These are phyloP conservation scores for Diachrysia chrysitis DNA, from an alignment of 2,888 invertebrate species.

Conservation along the genomic window DNA sequence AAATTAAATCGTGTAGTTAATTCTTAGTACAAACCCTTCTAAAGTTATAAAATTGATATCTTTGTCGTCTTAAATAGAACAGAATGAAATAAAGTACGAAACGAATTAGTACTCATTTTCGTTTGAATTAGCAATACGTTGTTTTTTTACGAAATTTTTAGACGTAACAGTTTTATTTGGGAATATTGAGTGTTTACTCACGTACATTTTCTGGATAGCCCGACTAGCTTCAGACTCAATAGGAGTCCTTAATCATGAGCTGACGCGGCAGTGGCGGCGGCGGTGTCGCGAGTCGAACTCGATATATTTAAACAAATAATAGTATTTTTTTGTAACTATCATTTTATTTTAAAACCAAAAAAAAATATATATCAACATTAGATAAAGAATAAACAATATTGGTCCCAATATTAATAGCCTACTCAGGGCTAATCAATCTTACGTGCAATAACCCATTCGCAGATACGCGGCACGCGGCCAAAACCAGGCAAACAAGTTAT, in stretches of 20 bases:
- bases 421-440: background rate
- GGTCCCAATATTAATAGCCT: background rate
- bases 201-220: too few species aligned
- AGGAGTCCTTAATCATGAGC: too few species aligned
- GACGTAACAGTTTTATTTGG: too few species aligned
- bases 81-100: constrained; percentile 10
- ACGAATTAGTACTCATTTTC: too few species aligned
- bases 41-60: constrained; percentile 19
- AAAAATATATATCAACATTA: too few species aligned
- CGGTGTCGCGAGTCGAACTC: too few species aligned
- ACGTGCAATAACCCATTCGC: constrained; percentile 2
- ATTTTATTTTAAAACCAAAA: background rate
- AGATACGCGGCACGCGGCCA: background rate
- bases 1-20: constrained; percentile 61
- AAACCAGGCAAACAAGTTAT: background rate
- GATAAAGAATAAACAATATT: background rate
- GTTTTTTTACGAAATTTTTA: too few species aligned
- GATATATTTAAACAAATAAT: too few species aligned
- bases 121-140: too few species aligned
- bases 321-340: background rate
- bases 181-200: too few species aligned
- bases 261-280: too few species aligned
- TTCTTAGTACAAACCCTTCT: constrained; percentile 48
- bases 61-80: constrained; percentile 16
- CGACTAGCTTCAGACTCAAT: too few species aligned